Percentiles rank a stretch among this genome's conserved stretches.
phyloP scores from a whole-genome alignment of 1,140 invertebrate genomes.

The Cyclargus thomasi region DNA sequence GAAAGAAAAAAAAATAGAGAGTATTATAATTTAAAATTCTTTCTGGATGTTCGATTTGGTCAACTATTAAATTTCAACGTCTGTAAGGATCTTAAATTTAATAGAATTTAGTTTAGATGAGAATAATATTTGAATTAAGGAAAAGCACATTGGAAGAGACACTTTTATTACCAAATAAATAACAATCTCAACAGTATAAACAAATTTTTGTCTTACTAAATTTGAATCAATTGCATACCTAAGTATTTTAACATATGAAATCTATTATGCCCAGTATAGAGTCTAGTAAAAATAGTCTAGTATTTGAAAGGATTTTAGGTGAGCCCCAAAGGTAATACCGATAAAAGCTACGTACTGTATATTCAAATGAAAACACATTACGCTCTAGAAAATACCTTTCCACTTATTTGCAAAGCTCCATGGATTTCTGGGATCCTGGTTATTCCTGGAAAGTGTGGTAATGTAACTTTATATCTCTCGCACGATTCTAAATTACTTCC shows the following conservation, averaged over 20 bases:
- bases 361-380: slow-evolving; percentile 3
- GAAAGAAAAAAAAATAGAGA: no score
- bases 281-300: background rate
- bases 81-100: no score
- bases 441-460: background rate
- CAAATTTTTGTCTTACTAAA: no score
- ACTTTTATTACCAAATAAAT: no score
- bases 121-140: no score
- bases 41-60: no score
- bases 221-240: background rate
- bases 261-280: background rate
- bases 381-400: background rate
- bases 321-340: background rate
- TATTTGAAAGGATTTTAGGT: background rate
- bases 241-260: background rate
- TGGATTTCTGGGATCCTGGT: background rate
- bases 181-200: no score
- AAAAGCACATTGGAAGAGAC: no score
- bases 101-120: no score
- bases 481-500: background rate
- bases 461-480: background rate
- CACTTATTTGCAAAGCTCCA: background rate
- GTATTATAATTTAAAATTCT: no score
- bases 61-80: no score
- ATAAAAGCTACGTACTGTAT: background rate